Evolutionary conservation across 2,797 vertebrate genomes (phyloP), one percentile per base, ranked within the genome.

Genomic region (Falco naumanni): DNA sequence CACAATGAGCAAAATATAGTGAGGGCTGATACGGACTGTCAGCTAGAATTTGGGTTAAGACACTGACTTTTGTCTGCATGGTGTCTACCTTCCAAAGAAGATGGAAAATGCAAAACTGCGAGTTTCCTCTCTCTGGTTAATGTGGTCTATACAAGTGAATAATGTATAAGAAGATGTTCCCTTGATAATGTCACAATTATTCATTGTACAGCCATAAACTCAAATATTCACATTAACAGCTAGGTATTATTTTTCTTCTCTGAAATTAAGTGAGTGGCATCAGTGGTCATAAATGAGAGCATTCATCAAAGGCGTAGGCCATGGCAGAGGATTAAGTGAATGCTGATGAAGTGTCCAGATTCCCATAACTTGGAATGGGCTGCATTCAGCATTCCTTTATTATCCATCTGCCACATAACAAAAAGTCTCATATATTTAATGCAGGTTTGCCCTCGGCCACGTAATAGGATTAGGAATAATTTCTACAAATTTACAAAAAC

Each of bases 381-480:
- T 98, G 98, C 98, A 98, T 99, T 98, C 98, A 98, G 97, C 98
- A 98, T 98, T 98, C 98, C 98, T 98, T 98, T 98, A 98, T 98
- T 98, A 98, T 98, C 98, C 98, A 98, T 98, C 98, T 98, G 98
- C 98, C 98, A 98, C 98, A 98, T 98, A 98, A 99, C 98, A 99
- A 99, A 98, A 99, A 98, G 98, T 98, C 98, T 98, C 98, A 98
- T 99, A 99, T 98, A 98, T 99, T 99, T 99, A 98, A 99, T 98
- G 98, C 98, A 98, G 98, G 98, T 99, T 99, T 99, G 98, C 98
- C 98, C 98, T 97, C 96, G 97, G 98, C 98, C 98, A 98, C 98
- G 96, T 99, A 99, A 99, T 99, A 99, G 99, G 99, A 99, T 99
- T 99, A 99, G 98, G 98, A 99, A 99, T 99, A 98, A 99, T 99